phyloP scores from a whole-genome alignment of 2,797 vertebrate species.

The Danio albolineatus region DNA sequence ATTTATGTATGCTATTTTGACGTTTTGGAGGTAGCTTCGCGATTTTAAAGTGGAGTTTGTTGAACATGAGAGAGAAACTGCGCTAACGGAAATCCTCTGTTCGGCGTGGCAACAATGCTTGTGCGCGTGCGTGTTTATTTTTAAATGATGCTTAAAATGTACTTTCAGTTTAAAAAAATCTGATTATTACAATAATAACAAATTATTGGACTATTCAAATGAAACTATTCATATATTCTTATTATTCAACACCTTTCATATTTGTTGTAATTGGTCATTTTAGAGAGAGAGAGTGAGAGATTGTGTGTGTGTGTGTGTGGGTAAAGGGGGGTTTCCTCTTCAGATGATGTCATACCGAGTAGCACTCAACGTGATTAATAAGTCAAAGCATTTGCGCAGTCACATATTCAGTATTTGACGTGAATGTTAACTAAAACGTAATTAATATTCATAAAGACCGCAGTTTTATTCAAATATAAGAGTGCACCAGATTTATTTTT shows the following conservation, averaged over 20 bases:
- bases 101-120: background rate
- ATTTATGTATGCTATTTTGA: background rate
- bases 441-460: too few relatives aligned
- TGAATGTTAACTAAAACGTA: background rate
- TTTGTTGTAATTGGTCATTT: background rate
- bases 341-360: conserved; percentile 29
- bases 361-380: background rate
- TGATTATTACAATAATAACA: too few relatives aligned
- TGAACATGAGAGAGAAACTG: background rate
- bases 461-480: background rate
- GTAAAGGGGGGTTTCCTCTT: background rate
- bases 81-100: background rate
- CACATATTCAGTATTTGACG: background rate
- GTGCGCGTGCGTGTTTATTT: conserved; percentile 23
- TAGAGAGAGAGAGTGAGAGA: too few relatives aligned
- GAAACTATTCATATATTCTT: background rate
- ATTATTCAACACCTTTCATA: background rate
- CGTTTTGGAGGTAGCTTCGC: background rate
- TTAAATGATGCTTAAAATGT: conserved; percentile 6
- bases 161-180: background rate
- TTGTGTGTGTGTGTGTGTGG: background rate
- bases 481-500: background rate
- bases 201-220: background rate
- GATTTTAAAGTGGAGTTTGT: background rate
- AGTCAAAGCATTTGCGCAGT: background rate